Evolutionary conservation across 2,888 invertebrate genomes (phyloP).

Genomic region (Aphrophora alni): DNA sequence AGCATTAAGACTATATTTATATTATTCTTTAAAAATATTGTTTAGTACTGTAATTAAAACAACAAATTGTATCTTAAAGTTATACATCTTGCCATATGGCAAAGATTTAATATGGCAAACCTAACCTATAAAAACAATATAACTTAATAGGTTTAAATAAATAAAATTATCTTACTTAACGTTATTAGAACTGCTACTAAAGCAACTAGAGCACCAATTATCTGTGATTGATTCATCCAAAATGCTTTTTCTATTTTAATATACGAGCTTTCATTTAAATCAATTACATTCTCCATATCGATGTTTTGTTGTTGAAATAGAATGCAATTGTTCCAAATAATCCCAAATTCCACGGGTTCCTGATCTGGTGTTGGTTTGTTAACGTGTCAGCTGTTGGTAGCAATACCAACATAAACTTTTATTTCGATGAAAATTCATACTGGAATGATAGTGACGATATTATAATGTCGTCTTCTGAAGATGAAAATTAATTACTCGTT

Average conservation of each 20-base stretch:
- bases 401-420: too few species aligned
- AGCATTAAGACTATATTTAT: too few species aligned
- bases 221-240: conserved; percentile 46
- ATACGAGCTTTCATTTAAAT: background rate
- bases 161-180: conserved; percentile 54
- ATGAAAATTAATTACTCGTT: too few species aligned
- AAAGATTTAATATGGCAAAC: background rate
- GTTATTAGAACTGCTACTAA: conserved; percentile 55
- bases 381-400: background rate
- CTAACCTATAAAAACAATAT: background rate
- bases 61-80: too few species aligned
- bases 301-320: background rate
- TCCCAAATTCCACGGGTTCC: background rate
- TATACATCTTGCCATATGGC: too few species aligned
- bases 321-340: background rate
- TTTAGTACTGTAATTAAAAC: too few species aligned
- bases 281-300: background rate
- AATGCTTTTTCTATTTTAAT: background rate
- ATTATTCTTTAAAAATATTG: too few species aligned
- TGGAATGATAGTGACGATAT: too few species aligned
- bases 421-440: too few species aligned
- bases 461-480: too few species aligned
- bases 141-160: background rate
- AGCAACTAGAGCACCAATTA: conserved; percentile 55
- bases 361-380: background rate